phyloP scores from a whole-genome alignment of 2,797 vertebrate species.

The Malurus leucopterus region DNA sequence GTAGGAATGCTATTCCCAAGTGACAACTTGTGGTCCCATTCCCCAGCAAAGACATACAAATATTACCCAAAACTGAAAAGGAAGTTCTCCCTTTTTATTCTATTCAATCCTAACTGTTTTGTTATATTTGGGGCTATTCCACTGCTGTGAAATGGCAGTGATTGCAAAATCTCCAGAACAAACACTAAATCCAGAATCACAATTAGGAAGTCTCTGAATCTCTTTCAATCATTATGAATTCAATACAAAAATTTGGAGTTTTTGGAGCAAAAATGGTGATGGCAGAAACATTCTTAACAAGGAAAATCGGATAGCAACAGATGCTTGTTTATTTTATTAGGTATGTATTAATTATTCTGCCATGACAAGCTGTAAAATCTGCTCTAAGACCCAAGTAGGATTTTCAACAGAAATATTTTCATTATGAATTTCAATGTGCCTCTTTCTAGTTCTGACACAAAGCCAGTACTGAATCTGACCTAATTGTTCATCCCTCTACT shows the following conservation, averaged over 20 bases:
- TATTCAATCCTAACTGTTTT: not conserved
- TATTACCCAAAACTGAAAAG: not conserved
- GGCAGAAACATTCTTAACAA: not conserved
- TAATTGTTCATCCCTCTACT: not conserved
- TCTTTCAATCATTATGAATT: not conserved
- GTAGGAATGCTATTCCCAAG: not conserved
- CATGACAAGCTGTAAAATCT: not conserved
- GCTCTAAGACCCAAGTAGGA: not conserved
- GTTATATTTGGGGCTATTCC: not conserved
- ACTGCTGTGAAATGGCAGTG: not conserved
- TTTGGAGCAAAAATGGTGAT: not conserved
- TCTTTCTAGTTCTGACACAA: not conserved
- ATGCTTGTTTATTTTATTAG: not conserved
- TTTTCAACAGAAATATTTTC: not conserved
- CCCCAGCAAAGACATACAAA: not conserved
- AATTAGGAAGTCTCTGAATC: not conserved
- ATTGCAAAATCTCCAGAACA: not conserved
- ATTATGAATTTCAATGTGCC: not conserved
- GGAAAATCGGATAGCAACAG: not conserved
- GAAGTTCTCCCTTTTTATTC: not conserved
- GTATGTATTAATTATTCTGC: not conserved
- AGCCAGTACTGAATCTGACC: rapidly evolving
- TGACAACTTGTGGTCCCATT: not conserved
- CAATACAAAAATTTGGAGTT: not conserved
- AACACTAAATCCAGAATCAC: not conserved